Evolutionary conservation across 2,113 vertebrate genomes (phyloP), one percentile per base, ranked within the genome.

Genomic region (Campylomormyrus numenius): DNA sequence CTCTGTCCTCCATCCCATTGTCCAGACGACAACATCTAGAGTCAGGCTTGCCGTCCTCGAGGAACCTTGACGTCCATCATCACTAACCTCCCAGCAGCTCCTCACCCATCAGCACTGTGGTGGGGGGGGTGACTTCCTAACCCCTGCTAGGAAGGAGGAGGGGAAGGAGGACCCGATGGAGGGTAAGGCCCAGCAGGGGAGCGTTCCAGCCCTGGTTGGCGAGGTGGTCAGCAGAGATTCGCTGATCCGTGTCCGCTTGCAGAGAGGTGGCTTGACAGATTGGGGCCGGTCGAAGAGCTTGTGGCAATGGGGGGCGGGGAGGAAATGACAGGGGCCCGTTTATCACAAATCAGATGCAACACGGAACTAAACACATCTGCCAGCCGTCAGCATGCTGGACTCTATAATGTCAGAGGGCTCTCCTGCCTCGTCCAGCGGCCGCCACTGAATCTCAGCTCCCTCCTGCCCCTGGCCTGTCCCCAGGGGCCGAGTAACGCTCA

Each of bases 181-280:
- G 62, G 8, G 8, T 66, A 11, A 66, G 8, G 62, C 62, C 70
- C 70, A 77, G 70, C 31, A 19, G 70, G 27, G 39, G 35, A 21
- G 39, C 42, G 27, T 35, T 45, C 13, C 31, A 83, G 77, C 13
- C 19, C 9, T 17, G 35, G 5, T 39, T 21, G 19, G 80, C 15
- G 5, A 24, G 66, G 45, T 52, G 48, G 46, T 52, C 88, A 45
- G 52, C 39, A 45, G 15, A 66, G 56, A 52, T 39, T 39, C 17
- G 6, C 46, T 35, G 66, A 49, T 52, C 19, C 10, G 31, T 89
- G 66, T 53, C 50, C 48, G 7, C 53, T 46, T 24, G 49, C 10
- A n/a, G 74, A 53, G 74, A 53, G 49, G n/a, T 21, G 24, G 48
- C 27, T 46, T 89, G 88, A 88, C 88, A 88, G 42, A 89, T 52